Base-by-base conservation (phyloP, 2,113 vertebrate genomes). In the Phasianus colchicus region DNA sequence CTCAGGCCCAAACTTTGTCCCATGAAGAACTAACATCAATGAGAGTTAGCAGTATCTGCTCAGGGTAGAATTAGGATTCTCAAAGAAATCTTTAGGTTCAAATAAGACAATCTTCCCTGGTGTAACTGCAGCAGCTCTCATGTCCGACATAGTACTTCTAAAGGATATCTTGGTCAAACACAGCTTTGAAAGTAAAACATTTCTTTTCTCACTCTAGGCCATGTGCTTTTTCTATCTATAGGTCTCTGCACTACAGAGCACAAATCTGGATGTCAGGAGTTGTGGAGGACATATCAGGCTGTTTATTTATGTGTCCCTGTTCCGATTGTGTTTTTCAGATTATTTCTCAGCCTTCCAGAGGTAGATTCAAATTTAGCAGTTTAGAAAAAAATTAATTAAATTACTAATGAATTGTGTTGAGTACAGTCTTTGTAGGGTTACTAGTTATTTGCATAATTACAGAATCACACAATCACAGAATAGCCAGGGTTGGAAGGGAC, bases 61-160 rank as follows among this genome's bases (percentile, higher is more conserved):
- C 52, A 87, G 66, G 58, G 80, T 40, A 82, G 95, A 92, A 95
- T 96, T 94, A 96, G 64, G 89, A 94, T 95, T 95, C 89, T 87
- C 81, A 84, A 42, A 89, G 77, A 95, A 96, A 93, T 96, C 89
- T 96, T 87, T 78, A 91, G 77, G 86, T 93, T 92, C 77, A 86
- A 96, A 77, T 90, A 86, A 94, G 86, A 87, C 89, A 95, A 84
- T 94, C 77, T 95, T 83, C 84, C 52, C 42, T 67, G 67, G 67
- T 87, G 54, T 94, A 95, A 94, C 94, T 64, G 58, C 50, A 89
- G 86, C 81, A 93, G 88, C 74, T 93, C 77, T 95, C 77, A 45
- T 96, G 94, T 95, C 93, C 95, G 93, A 94, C 93, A 95, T n/a
- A 74, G 82, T 91, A 80, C 48, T 95, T 96, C 79, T 85, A 43